Percentiles rank a stretch among this genome's conserved stretches.
Conservation (phyloP, 2,797 vertebrate genomes). For the Parauchenoglanis punctatus region DNA sequence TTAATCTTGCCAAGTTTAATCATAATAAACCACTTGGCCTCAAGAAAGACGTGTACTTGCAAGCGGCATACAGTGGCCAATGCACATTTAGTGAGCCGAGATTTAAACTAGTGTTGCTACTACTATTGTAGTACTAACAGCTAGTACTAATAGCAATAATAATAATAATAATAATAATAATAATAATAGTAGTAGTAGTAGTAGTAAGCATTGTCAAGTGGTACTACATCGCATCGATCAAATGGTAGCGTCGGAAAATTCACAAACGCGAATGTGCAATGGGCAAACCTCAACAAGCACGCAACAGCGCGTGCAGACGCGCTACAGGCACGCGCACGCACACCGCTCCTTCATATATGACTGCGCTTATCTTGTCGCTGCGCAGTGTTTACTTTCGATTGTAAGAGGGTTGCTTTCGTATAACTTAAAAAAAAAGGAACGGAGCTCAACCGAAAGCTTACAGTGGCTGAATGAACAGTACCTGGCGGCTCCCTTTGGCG, state of each 20-base stretch:
- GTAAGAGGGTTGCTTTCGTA: neutral
- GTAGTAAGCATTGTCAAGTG: neutral
- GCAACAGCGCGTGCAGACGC: constrained; percentile 24
- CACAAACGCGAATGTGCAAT: neutral
- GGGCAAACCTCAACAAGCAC: constrained; percentile 19
- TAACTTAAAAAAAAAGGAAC: constrained; percentile 3
- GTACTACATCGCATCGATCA: neutral
- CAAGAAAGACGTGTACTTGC: neutral
- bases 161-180: neutral
- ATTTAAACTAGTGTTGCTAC: neutral
- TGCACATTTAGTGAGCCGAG: neutral
- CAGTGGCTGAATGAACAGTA: constrained; percentile 49
- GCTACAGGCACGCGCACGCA: neutral
- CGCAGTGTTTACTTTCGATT: constrained; percentile 17
- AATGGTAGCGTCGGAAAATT: neutral
- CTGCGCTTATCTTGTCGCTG: neutral
- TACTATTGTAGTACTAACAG: neutral
- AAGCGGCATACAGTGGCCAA: neutral
- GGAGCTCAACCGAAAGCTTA: constrained; percentile 8
- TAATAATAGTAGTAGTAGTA: neutral
- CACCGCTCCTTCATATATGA: too few relatives aligned
- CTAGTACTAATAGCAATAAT: neutral
- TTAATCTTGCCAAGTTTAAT: neutral
- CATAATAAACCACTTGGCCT: neutral
- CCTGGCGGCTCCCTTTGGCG: constrained; percentile 53